Evolutionary conservation across 2,888 invertebrate genomes (phyloP), one percentile per base, ranked within the genome.

Genomic region (Apocheima hispidaria): DNA sequence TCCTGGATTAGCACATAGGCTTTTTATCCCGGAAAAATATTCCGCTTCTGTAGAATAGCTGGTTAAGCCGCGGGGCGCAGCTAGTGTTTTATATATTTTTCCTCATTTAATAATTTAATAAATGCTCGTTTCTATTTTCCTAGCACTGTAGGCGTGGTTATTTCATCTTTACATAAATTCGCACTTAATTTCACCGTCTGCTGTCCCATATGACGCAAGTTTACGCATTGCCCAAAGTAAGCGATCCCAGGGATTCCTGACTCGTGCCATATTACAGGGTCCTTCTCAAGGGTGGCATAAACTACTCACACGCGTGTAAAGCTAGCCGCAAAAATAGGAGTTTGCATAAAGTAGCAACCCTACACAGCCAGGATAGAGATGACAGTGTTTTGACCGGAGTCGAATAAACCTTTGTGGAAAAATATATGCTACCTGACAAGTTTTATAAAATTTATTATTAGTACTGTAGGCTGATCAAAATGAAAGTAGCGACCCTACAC

Each of bases 311-410:
- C 58, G 43, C 60, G 51, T 65, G 60, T 65, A 59, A 61, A 65
- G 59, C 63, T 53, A 49, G 30, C 56, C 53, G 65, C 64, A 66
- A 68, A 70, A 68, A 68, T 71, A 65, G 70, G 50, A 64, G 62
- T 71, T 70, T 67, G 70, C 68, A 70, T 70, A 67, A 65, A 59
- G 41, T 56, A 60, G 60, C 14, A 36, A 38, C n/a, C 38, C 41
- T 48, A 43, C 36, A 26, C 41, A 18, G n/a, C 14, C 20, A 48
- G n/a, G 30, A 7, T 54, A 55, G 51, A 23, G 46, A 46, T 30
- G 50, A 18, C 7, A 5, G 4, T 4, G n/a, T 3, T 38, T 40
- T 33, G 5, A 18, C 41, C 48, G 48, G 40, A 57, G n/a, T n/a
- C n/a, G n/a, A n/a, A n/a, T n/a, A n/a, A n/a, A n/a, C n/a, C n/a